Evolutionary conservation across 2,888 invertebrate genomes (phyloP), one percentile per base, ranked within the genome.

Genomic region (Epinotia ramella): DNA sequence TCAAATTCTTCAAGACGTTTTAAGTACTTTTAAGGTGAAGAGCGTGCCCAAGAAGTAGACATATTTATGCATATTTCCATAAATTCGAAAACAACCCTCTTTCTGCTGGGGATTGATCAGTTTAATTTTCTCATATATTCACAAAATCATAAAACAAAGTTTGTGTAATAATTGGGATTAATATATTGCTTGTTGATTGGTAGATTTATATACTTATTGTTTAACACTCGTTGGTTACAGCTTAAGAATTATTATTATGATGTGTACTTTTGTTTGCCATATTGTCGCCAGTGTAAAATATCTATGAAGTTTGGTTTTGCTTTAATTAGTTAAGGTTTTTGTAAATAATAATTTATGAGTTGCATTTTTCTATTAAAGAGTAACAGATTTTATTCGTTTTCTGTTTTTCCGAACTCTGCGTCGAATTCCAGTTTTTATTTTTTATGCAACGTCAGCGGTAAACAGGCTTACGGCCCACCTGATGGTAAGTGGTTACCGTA

Each of bases 331-430:
- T 80, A 84, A 86, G 83, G 86, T 86, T 84, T 60, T 81, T 92
- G 92, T 93, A 93, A 86, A 92, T 93, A 93, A 84, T 91, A 92
- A 92, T 89, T 91, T 91, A 91, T 92, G 84, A 84, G 84, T 83
- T 83, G 86, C 84, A 82, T 84, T 85, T 87, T 88, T 84, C 12
- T 82, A 89, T 89, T 91, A 90, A 92, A 87, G 74, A 89, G 91
- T 92, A 93, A 93, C 91, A 88, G 83, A 81, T 84, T 81, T 73
- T 5, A 3, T 49, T 49, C 5, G 13, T 5, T 16, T 49, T 49
- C 16, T 49, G 16, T 16, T 49, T 40, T 7, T 7, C 6, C 7
- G 81, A 78, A 77, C 66, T 77, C 73, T 77, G 3, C 16, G 24
- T 57, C 7, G 6, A 18, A 57, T n/a, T 1, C 16, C 16, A 12